These are phyloP conservation scores for Ploceus nigricollis DNA, from an alignment of 2,113 vertebrate species.

Conservation along the genomic window DNA sequence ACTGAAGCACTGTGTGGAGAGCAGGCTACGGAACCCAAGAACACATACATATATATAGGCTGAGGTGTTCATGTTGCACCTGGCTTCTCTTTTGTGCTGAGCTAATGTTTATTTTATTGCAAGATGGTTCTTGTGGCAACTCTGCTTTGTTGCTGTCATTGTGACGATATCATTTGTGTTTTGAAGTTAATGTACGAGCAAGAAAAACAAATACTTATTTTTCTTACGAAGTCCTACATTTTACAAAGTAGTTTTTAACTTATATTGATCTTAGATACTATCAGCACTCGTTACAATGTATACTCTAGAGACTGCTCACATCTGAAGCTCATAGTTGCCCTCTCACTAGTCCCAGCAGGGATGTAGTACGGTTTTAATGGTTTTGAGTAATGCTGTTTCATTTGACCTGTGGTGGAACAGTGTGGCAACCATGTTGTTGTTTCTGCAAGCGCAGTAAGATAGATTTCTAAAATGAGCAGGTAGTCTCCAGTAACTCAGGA, in stretches of 20 bases:
- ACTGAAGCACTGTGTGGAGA: neutral
- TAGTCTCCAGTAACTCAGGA: neutral
- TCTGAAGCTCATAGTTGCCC: neutral
- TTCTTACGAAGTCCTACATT: fast-evolving
- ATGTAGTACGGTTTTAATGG: neutral
- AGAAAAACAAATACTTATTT: fast-evolving
- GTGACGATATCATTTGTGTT: neutral
- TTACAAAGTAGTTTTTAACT: neutral
- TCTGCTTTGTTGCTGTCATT: neutral
- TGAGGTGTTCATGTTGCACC: neutral
- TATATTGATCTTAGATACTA: neutral
- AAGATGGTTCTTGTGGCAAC: neutral
- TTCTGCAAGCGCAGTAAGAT: neutral
- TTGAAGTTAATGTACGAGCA: neutral
- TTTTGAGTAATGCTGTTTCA: neutral
- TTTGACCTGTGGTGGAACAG: neutral
- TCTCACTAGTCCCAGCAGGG: neutral
- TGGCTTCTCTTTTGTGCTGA: neutral
- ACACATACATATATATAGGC: neutral
- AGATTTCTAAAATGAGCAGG: neutral
- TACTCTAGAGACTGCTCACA: fast-evolving
- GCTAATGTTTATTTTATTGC: neutral
- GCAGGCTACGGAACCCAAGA: neutral
- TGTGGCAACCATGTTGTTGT: neutral
- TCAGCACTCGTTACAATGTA: neutral